Evolutionary conservation across 2,888 invertebrate species (phyloP), one percentile per base, ranked within the genome.

Genomic region (Diplazon laetatorius): DNA sequence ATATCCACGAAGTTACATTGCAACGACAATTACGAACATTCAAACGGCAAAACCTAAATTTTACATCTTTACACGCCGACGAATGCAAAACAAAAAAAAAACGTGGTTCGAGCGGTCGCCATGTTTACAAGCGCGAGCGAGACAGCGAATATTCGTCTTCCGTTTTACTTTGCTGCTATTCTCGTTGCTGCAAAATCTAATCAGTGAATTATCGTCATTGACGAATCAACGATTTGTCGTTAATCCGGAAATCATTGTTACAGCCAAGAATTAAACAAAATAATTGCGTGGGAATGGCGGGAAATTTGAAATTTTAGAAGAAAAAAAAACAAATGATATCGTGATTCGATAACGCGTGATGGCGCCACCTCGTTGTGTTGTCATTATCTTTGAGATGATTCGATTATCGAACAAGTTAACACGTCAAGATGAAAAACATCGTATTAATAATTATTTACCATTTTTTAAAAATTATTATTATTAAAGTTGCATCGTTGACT

Each of bases 341-440:
- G 30, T 30, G 68, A 25, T 30, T 55, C 30, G 52, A 66, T 16
- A 39, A 68, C 66, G 55, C 68, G 55, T 55, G 68, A 68, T 68
- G 55, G 52, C 25, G 39, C 52, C n/a, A n/a, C n/a, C n/a, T 18
- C 55, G n/a, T 18, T 68, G 42, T 68, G 42, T 68, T 55, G 44
- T 66, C 10, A 10, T 68, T 55, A 68, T 68, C 68, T 68, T 55
- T 6, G 4, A 55, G 68, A 68, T 68, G 18, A 68, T 42, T 18
- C 18, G 42, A 22, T 16, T 8, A 25, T 14, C 52, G 30, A 35
- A 14, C 22, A 2, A 6, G 25, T 14, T 66, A 9, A n/a, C 5
- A 9, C 16, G 12, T 6, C 10, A 16, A 52, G 68, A 68, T 55
- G 30, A 1, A 30, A 12, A 18, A 55, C 16, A 68, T 55, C 55